Base-by-base conservation (phyloP, 2,797 vertebrate genomes). In the Chelidonichthys spinosus region DNA sequence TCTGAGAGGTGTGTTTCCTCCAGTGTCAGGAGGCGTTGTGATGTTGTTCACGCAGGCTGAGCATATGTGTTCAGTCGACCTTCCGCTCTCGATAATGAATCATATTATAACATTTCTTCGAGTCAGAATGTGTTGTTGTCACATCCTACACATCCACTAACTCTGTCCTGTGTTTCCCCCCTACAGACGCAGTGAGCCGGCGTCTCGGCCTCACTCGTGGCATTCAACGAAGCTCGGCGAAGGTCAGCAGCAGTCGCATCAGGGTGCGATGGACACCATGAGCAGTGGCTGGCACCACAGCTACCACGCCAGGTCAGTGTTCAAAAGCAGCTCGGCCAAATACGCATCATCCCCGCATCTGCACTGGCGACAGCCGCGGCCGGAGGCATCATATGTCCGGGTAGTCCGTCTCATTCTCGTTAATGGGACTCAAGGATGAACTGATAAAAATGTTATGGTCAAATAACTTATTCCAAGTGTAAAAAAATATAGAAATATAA, bases 191-290 rank as follows among this genome's bases (percentile, higher is more conserved):
- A 94, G 93, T 64, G 96, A 97, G 68, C 83, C 93, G 2, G 85
- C 90, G 0, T 93, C 95, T 73, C 95, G 96, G 44, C 97, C 97
- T 72, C 97, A 97, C 88, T 98, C 97, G 18, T 98, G 98, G 98
- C 98, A 99, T 89, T 97, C 96, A 3, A 94, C 94, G 50, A 98
- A 96, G 89, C 84, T 96, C 8, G 82, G 46, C 0, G 90, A 97
- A 67, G 89, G 87, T 89, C 95, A 91, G 11, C 92, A 88, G 11
- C 92, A 95, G 85, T 84, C 93, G 89, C 95, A 96, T 80, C 96
- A 92, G 85, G 94, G 94, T 66, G 94, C 74, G 76, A 91, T 96
- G 91, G 96, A 96, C 78, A 93, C 83, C 11, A 85, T 97, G 90
- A 95, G 95, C 90, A 92, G 93, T 75, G 92, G 94, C 77, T 99